Base-by-base conservation (phyloP, 2,888 invertebrate genomes). In the Chesias legatella region DNA sequence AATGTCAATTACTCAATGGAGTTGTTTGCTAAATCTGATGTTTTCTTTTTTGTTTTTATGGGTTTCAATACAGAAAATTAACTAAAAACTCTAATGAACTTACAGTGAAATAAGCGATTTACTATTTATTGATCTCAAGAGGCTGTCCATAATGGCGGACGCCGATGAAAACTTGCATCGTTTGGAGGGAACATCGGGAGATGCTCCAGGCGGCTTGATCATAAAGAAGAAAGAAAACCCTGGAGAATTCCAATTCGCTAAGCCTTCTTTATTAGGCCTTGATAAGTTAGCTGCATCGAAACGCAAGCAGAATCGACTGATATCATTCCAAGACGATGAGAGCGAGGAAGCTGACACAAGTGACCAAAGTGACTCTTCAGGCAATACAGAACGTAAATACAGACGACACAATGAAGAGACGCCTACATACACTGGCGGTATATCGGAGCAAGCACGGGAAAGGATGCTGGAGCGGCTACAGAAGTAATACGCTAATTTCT, bases 351-450 rank as follows among this genome's bases (percentile, higher is more conserved):
- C 73, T 11, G 66, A 57, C 25, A 63, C 57, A 6, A 69, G 63
- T n/a, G 62, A 55, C 6, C 61, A 59, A 46, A 62, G 43, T 44
- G 75, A 58, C 8, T 59, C 66, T 26, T 56, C 66, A 24, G 56
- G 43, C 13, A 60, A 44, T 0, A 79, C 75, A 51, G 81, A 77
- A 46, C 89, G 94, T 30, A 93, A 95, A 71, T 95, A 97, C 65
- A 91, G 98, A 31, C 90, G 91, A 32, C 90, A 93, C 7, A 91
- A 93, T 58, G 94, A 94, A 61, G 98, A 98, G 82, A 98, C 98
- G 0, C 98, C 98, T 0, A 95, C 98, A 0, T 93, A 98, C 66
- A 97, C 98, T 0, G 98, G 98, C 3, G 98, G 98, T 3, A 94
- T 98, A 10, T 95, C 95, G 17, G 91, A 92, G 40, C 92, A 92